These are phyloP conservation scores for Tetranychus truncatus DNA, from an alignment of 2,888 invertebrate species.

Conservation along the genomic window DNA sequence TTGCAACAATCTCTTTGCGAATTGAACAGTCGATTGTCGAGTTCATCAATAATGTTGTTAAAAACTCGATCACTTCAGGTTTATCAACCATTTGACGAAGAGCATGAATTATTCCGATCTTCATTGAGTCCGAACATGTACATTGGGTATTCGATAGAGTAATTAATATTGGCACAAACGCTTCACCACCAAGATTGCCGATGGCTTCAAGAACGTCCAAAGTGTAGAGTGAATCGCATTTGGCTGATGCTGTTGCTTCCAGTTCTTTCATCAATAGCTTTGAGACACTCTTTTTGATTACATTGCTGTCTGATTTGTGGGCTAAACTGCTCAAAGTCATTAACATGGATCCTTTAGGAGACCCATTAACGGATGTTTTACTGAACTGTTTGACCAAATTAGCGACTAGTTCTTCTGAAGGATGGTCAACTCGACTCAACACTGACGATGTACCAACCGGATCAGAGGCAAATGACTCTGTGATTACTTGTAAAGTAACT, in stretches of 20 bases:
- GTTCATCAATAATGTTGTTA: background rate
- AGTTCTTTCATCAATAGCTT: background rate
- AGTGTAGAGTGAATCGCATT: background rate
- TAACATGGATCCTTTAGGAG: conserved; percentile 10
- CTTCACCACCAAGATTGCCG: conserved; percentile 16
- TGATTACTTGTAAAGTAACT: background rate
- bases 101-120: conserved; percentile 18
- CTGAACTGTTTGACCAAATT: background rate
- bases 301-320: background rate
- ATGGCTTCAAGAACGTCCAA: conserved; percentile 18
- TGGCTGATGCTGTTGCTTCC: background rate
- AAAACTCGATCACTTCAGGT: conserved; percentile 5
- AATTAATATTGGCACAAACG: background rate
- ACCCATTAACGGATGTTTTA: background rate
- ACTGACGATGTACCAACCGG: background rate
- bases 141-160: background rate
- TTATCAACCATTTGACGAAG: conserved; percentile 15
- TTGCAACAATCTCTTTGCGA: background rate
- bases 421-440: background rate
- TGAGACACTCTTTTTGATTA: conserved; percentile 4
- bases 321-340: conserved; percentile 12
- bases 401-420: background rate
- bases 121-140: conserved; percentile 10
- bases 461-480: background rate
- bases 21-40: background rate